Conservation (phyloP, 2,888 invertebrate genomes). For the Rhingia campestris region DNA sequence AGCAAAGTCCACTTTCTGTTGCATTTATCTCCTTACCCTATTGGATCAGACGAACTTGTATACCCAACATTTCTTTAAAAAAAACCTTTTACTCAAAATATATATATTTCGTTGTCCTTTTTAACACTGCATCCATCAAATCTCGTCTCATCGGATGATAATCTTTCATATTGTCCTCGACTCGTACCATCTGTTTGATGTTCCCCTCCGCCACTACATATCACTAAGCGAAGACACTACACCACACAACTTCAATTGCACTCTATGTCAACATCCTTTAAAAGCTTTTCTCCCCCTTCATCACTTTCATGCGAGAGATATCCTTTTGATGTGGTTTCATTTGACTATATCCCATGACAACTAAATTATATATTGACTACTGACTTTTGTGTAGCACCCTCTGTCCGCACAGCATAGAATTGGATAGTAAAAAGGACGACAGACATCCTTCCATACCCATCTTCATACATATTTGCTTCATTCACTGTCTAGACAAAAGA, state of each 20-base stretch:
- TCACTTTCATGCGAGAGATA: background rate
- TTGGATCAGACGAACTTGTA: too few relatives aligned
- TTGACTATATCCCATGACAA: slow-evolving; percentile 69
- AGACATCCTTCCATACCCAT: slow-evolving; percentile 6
- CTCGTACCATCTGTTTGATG: background rate
- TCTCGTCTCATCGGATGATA: background rate
- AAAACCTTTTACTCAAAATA: slow-evolving; percentile 41
- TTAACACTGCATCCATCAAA: slow-evolving; percentile 57
- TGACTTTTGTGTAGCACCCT: slow-evolving; percentile 35
- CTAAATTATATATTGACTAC: slow-evolving; percentile 69
- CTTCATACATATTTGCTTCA: background rate
- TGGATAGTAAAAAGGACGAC: background rate
- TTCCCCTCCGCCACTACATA: background rate
- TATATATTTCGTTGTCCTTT: slow-evolving; percentile 19
- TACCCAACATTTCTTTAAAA: slow-evolving; percentile 3
- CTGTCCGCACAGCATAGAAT: background rate
- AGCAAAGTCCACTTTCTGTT: too few relatives aligned
- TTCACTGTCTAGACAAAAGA: slow-evolving; percentile 63
- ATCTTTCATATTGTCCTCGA: slow-evolving; percentile 25
- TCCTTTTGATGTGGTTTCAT: slow-evolving; percentile 69
- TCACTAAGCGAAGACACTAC: background rate
- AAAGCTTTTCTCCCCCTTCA: slow-evolving; percentile 48
- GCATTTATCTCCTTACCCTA: too few relatives aligned
- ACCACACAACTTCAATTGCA: slow-evolving; percentile 7
- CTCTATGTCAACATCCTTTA: slow-evolving; percentile 54